Evolutionary conservation across 2,113 vertebrate species (phyloP).

Genomic region (Electrona antarctica): DNA sequence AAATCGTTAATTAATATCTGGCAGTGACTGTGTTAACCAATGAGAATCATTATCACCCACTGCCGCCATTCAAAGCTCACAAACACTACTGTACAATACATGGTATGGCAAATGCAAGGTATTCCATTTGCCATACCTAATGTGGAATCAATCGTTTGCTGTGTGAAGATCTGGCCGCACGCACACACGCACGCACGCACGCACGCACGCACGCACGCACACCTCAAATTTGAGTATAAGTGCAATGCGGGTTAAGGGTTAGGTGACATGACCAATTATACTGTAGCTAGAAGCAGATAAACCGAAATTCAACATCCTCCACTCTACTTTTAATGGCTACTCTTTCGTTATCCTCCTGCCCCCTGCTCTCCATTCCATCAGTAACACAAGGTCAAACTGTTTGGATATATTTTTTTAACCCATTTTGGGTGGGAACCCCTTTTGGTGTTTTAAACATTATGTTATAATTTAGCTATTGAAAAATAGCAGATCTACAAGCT

Average conservation of each 20-base stretch:
- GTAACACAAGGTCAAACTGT: constrained; percentile 15
- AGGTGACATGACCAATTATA: not conserved
- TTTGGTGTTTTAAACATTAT: too few species aligned
- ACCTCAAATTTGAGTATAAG: not conserved
- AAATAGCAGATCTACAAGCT: too few species aligned
- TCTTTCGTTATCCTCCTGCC: not conserved
- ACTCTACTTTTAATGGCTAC: not conserved
- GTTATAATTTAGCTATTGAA: too few species aligned
- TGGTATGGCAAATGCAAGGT: not conserved
- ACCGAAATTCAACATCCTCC: not conserved
- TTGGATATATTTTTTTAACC: not conserved
- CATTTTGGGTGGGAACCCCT: too few species aligned
- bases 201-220: not conserved
- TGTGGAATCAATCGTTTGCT: not conserved
- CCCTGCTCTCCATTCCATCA: not conserved
- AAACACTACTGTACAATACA: not conserved
- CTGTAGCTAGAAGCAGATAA: not conserved
- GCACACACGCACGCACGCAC: not conserved
- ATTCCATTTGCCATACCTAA: not conserved
- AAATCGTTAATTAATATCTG: not conserved
- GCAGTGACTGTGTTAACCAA: too few species aligned
- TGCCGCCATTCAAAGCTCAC: not conserved
- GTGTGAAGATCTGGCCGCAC: not conserved
- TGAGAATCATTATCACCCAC: not conserved
- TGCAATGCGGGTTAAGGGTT: not conserved